Conservation (phyloP, 92 coral and sea anemone species). For the Epizoanthus stellaris region DNA sequence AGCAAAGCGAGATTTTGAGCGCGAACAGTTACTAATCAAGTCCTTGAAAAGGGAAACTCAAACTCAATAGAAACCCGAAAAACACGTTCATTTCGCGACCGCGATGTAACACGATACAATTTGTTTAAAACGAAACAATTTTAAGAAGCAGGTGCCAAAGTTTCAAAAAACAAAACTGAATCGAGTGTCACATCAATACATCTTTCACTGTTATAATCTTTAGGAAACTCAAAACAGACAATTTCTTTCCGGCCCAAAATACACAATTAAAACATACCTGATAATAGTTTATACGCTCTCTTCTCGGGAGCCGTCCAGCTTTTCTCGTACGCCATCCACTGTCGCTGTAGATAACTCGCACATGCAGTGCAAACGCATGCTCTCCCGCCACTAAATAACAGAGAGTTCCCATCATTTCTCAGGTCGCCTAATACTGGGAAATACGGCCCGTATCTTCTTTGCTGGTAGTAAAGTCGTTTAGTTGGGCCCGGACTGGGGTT, state of each 20-base stretch:
- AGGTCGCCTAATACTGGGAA: conserved; percentile 86
- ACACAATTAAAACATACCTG: conserved; percentile 63
- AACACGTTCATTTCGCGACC: not conserved
- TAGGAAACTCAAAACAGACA: not conserved
- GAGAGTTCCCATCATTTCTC: conserved; percentile 62
- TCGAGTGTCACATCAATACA: not conserved
- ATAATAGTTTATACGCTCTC: conserved; percentile 71
- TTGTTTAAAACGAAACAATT: not conserved
- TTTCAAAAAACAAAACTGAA: not conserved
- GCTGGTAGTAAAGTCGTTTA: conserved; percentile 85
- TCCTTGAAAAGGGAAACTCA: not conserved
- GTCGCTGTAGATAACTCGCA: conserved; percentile 89
- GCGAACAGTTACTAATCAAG: no score
- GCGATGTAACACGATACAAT: not conserved
- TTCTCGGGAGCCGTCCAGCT: conserved; percentile 86
- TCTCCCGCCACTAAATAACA: conserved; percentile 80
- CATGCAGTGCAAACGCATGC: conserved; percentile 88
- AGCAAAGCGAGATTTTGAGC: no score
- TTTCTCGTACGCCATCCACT: conserved; percentile 88
- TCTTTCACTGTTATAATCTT: not conserved
- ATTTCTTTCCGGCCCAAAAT: not conserved
- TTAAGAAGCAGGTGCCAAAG: not conserved
- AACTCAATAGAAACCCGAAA: not conserved
- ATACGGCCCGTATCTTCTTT: conserved; percentile 87
- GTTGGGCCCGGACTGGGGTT: conserved; percentile 94